Percentiles rank a stretch among this genome's conserved stretches.
These are phyloP conservation scores for Sialia sialis DNA, from an alignment of 2,113 vertebrate genomes.

Conservation along the genomic window DNA sequence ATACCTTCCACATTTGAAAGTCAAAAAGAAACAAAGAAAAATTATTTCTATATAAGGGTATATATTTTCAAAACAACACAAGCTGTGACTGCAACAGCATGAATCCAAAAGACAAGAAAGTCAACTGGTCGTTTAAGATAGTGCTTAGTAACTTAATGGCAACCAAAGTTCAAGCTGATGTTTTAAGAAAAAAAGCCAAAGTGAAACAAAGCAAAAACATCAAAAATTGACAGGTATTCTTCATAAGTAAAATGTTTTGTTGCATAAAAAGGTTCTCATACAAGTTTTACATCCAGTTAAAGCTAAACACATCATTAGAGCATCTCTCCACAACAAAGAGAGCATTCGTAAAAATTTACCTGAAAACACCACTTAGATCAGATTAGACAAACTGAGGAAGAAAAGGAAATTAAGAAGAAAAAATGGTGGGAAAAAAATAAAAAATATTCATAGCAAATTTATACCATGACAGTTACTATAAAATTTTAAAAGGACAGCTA, in stretches of 20 bases:
- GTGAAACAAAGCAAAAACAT: background rate
- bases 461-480: background rate
- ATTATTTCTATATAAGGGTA: slow-evolving; percentile 15
- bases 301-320: background rate
- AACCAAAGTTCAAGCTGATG: background rate
- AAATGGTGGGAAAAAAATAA: background rate
- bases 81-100: background rate
- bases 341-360: background rate
- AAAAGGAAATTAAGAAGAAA: background rate
- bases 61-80: background rate
- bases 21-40: slow-evolving; percentile 35
- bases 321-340: background rate
- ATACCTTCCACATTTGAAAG: background rate
- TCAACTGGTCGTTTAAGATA: background rate
- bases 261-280: background rate
- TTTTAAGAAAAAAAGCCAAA: background rate
- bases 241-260: background rate
- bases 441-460: background rate
- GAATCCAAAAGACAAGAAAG: slow-evolving; percentile 7
- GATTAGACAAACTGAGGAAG: background rate
- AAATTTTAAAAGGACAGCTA: background rate
- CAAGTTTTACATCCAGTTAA: background rate
- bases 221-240: background rate
- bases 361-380: background rate
- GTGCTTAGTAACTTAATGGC: background rate